Base-by-base conservation (phyloP, 2,888 invertebrate species). In the Melanchra persicariae region DNA sequence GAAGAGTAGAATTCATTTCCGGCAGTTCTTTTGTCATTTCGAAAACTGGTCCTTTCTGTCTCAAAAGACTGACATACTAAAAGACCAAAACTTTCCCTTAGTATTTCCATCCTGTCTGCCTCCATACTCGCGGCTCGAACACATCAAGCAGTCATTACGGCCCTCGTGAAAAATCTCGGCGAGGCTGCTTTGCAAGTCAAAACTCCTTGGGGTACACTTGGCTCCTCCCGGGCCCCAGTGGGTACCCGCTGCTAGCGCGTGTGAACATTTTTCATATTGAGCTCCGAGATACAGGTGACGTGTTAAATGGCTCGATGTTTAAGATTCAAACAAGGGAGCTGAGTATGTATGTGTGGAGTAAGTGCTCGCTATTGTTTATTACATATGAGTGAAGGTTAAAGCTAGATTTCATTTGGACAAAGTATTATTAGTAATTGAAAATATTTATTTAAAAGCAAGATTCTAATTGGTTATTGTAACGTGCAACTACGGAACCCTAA, bases 101-200 rank as follows among this genome's bases (percentile, higher is more conserved):
- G 71, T 54, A 58, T 57, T 80, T 76, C 73, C 77, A 76, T 79
- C 43, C 60, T 68, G 17, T 70, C 77, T 78, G 63, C 63, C 76
- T 93, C 91, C 85, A 90, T 80, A 84, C 79, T 71, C 64, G 62
- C 80, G 70, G 79, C 86, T 77, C 60, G 84, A 81, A 91, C 92
- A 92, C 93, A 95, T 94, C 93, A 94, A 94, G 93, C 88, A 91
- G 93, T 95, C 96, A 96, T 96, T 95, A 95, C 93, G 94, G 89
- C 95, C 94, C 94, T 92, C 84, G 90, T 91, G 94, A 95, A 95
- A 95, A 95, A 95, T 94, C 94, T 94, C 91, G 84, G 89, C 82
- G 64, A 80, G 88, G 89, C 94, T 95, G 92, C 91, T 96, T 96
- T 95, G 95, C 96, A 96, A 96, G 95, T 96, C 95, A 95, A 95